Conservation (phyloP, 2,888 invertebrate species). For the Microctonus aethiopoides region DNA sequence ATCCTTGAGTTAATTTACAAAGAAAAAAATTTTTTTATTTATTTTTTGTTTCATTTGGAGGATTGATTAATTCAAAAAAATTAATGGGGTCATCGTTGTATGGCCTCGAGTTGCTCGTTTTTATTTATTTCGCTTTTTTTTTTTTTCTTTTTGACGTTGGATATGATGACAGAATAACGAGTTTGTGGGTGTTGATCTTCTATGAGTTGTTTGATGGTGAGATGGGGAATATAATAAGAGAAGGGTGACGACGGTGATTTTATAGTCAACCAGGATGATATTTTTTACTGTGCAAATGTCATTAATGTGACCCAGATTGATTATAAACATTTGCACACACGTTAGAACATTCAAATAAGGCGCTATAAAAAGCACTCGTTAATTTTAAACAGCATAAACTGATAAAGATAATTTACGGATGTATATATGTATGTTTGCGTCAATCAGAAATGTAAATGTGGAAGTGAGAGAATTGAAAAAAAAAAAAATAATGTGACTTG, state of each 20-base stretch:
- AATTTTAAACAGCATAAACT: background rate
- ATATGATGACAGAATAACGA: slow-evolving; percentile 16
- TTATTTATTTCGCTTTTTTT: no score
- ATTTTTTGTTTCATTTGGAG: background rate
- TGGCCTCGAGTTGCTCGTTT: slow-evolving; percentile 8
- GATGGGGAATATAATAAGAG: background rate
- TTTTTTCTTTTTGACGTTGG: background rate
- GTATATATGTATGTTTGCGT: background rate
- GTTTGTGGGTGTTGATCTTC: slow-evolving; percentile 26
- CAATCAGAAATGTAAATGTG: background rate
- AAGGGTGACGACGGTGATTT: background rate
- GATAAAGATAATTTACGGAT: slow-evolving; percentile 2
- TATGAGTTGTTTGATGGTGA: background rate
- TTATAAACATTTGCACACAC: slow-evolving; percentile 32
- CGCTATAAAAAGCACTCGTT: background rate
- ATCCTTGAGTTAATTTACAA: background rate
- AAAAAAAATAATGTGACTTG: background rate
- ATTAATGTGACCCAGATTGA: slow-evolving; percentile 27
- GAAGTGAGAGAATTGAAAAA: background rate
- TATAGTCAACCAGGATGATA: slow-evolving; percentile 17
- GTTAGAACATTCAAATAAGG: background rate
- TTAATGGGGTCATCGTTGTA: slow-evolving; percentile 3
- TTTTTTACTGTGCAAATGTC: slow-evolving; percentile 22
- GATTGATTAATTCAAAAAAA: background rate
- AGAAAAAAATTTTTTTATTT: background rate